phyloP scores from a whole-genome alignment of 2,888 invertebrate species.

The Drosophila demipolita region DNA sequence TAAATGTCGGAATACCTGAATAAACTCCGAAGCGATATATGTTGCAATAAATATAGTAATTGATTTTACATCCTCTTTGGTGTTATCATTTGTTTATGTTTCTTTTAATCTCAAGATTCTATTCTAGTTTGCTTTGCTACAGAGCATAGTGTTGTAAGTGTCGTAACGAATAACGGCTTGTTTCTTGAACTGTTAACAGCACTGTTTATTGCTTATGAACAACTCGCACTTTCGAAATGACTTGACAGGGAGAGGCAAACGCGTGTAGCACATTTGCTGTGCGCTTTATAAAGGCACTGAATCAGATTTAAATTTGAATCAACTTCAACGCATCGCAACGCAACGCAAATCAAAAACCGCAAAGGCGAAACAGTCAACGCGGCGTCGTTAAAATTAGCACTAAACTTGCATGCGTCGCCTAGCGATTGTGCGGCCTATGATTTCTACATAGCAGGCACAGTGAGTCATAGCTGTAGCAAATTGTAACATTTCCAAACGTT shows the following conservation, averaged over 20 bases:
- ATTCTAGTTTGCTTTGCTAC: slow-evolving; percentile 34
- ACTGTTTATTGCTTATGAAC: slow-evolving; percentile 28
- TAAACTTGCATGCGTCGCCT: slow-evolving; percentile 63
- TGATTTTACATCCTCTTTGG: slow-evolving; percentile 3
- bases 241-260: slow-evolving; percentile 15
- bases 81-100: slow-evolving; percentile 11
- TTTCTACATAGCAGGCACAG: slow-evolving; percentile 48
- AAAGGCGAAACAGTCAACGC: slow-evolving; percentile 69
- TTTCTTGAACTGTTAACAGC: slow-evolving; percentile 29
- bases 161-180: slow-evolving; percentile 33
- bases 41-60: slow-evolving; percentile 8
- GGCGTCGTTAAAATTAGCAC: slow-evolving; percentile 76
- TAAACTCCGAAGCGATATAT: slow-evolving; percentile 1
- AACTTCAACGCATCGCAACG: slow-evolving; percentile 53
- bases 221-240: slow-evolving; percentile 41
- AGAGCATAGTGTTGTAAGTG: not conserved
- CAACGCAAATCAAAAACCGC: slow-evolving; percentile 64
- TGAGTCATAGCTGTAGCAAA: slow-evolving; percentile 7
- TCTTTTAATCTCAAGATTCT: slow-evolving; percentile 1
- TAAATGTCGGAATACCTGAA: slow-evolving; percentile 21
- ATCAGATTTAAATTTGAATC: slow-evolving; percentile 61
- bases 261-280: slow-evolving; percentile 13
- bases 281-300: slow-evolving; percentile 65
- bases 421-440: slow-evolving; percentile 69
- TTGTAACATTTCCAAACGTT: not conserved